Evolutionary conservation across 2,797 vertebrate genomes (phyloP).

Genomic region (Phataginus tetradactyla): DNA sequence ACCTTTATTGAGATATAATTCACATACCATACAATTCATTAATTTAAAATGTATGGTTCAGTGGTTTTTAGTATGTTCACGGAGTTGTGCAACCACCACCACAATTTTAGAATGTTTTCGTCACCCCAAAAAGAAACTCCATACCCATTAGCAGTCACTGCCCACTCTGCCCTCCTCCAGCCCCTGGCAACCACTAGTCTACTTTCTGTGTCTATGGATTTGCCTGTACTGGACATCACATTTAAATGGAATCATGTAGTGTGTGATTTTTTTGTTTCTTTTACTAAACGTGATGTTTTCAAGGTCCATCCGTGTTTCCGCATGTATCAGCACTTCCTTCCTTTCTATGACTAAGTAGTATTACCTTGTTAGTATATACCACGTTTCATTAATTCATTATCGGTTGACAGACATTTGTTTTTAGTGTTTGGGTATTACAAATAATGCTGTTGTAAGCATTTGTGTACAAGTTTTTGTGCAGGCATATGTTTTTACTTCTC

Average conservation of each 20-base stretch:
- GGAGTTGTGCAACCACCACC: neutral
- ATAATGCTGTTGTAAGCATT: neutral
- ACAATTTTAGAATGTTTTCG: slow-evolving; percentile 32
- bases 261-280: neutral
- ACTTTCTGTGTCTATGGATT: neutral
- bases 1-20: neutral
- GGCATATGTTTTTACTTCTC: neutral
- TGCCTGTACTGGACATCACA: neutral
- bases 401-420: neutral
- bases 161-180: neutral
- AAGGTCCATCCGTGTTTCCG: neutral
- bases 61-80: neutral
- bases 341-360: neutral
- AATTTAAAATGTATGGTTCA: neutral
- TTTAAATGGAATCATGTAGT: neutral
- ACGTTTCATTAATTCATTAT: neutral
- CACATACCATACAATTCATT: neutral
- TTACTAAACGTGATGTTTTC: neutral
- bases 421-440: neutral
- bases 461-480: neutral
- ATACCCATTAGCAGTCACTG: neutral
- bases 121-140: neutral
- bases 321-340: neutral
- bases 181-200: neutral
- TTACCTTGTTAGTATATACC: neutral